Evolutionary conservation across 2,113 vertebrate species (phyloP).

Genomic region (Mus musculus): DNA sequence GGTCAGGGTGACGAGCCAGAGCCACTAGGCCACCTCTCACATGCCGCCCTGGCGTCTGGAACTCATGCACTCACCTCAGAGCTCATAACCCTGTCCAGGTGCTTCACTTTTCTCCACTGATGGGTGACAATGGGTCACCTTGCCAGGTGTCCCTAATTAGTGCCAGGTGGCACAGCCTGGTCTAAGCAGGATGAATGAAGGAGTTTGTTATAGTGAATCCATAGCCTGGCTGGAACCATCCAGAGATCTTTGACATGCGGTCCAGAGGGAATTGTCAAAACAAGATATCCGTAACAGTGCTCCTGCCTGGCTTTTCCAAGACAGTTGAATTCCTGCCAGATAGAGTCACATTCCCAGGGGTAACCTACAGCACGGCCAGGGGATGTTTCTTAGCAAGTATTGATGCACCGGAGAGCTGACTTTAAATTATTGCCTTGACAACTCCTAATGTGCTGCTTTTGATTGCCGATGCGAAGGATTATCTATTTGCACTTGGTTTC

Average conservation of each 20-base stretch:
- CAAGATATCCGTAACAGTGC: constrained; percentile 81
- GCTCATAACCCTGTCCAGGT: not conserved
- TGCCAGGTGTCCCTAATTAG: constrained; percentile 4
- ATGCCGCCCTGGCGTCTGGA: not conserved
- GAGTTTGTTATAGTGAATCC: constrained; percentile 60
- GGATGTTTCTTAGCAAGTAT: constrained; percentile 77
- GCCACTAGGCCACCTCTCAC: not conserved
- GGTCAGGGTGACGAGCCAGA: not conserved
- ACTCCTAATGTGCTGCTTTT: constrained; percentile 23
- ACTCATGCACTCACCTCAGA: not conserved
- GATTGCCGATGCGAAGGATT: constrained; percentile 52
- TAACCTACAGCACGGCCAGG: constrained; percentile 25
- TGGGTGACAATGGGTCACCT: not conserved
- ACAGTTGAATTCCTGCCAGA: constrained; percentile 83
- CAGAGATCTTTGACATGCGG: constrained; percentile 72
- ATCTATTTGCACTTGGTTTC: constrained; percentile 48
- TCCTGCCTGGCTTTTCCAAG: constrained; percentile 80
- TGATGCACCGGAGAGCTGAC: constrained; percentile 57
- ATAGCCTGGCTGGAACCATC: constrained; percentile 59
- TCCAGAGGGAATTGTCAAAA: constrained; percentile 84
- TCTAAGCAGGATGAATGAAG: not conserved
- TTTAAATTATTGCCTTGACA: constrained; percentile 68
- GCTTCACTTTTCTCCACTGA: not conserved
- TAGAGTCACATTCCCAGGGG: constrained; percentile 69
- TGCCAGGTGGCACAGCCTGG: not conserved